Evolutionary conservation across 2,113 vertebrate species (phyloP).

Genomic region (Fulica atra): DNA sequence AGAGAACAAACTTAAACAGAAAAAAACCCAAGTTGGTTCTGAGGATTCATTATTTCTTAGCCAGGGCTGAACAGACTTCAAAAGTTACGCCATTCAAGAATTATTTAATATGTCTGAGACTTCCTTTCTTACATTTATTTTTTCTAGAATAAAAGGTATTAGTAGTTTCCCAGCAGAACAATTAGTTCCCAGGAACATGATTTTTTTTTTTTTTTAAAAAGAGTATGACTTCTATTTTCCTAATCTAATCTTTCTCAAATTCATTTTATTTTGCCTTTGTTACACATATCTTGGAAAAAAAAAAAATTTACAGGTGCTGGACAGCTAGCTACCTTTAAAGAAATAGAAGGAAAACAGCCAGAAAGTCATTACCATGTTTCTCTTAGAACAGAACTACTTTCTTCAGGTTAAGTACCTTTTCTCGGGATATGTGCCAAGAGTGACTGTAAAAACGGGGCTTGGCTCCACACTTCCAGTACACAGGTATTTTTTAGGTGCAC

Average conservation of each 20-base stretch:
- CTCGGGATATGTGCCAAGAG: neutral
- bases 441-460: neutral
- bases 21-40: neutral
- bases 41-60: neutral
- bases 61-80: neutral
- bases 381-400: neutral
- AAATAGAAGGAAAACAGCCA: neutral
- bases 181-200: neutral
- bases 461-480: neutral
- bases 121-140: neutral
- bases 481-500: neutral
- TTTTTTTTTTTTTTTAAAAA: neutral
- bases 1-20: constrained; percentile 46
- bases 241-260: neutral
- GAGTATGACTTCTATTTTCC: neutral
- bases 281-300: neutral
- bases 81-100: neutral
- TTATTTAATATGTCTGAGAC: neutral
- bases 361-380: neutral
- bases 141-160: neutral
- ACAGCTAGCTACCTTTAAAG: neutral
- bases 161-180: neutral
- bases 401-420: neutral
- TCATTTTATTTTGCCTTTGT: neutral
- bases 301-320: neutral